Evolutionary conservation across 64 coral and sea anemone species (phyloP).

Genomic region (Actinia equina): DNA sequence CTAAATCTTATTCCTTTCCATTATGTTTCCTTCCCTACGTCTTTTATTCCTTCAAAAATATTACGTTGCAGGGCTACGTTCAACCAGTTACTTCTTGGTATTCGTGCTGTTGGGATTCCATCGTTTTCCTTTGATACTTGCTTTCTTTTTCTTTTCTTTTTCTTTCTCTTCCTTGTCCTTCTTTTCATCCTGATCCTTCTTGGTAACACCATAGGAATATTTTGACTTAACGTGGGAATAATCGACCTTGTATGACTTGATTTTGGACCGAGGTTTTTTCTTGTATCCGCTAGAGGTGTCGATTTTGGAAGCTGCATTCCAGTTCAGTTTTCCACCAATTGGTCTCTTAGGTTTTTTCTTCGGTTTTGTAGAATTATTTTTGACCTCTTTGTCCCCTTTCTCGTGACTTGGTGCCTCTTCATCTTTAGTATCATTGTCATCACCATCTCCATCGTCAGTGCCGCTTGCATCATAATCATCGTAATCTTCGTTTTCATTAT

Average conservation of each 20-base stretch:
- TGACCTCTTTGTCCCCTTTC: neutral
- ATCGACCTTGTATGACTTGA: slow-evolving; percentile 41
- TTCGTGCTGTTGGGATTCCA: neutral
- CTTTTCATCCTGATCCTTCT: neutral
- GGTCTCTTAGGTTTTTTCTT: slow-evolving; percentile 27
- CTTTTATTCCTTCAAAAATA: no score
- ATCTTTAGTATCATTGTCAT: neutral
- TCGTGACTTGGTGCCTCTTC: neutral
- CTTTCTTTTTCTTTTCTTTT: neutral
- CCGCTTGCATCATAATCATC: neutral
- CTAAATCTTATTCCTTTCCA: no score
- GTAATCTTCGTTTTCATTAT: neutral
- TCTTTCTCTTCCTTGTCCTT: slow-evolving; percentile 1
- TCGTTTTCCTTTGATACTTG: neutral
- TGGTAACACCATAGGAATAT: neutral
- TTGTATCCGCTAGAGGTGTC: slow-evolving; percentile 36
- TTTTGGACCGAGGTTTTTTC: slow-evolving; percentile 17
- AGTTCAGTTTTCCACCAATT: slow-evolving; percentile 35
- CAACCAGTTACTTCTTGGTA: neutral
- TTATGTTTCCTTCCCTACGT: no score
- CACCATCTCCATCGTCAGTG: neutral
- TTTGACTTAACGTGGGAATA: slow-evolving; percentile 52
- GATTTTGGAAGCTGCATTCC: slow-evolving; percentile 57
- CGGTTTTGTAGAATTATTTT: slow-evolving; percentile 16
- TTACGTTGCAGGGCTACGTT: neutral